Conservation (phyloP, 2,113 vertebrate species). For the Osmerus mordax region DNA sequence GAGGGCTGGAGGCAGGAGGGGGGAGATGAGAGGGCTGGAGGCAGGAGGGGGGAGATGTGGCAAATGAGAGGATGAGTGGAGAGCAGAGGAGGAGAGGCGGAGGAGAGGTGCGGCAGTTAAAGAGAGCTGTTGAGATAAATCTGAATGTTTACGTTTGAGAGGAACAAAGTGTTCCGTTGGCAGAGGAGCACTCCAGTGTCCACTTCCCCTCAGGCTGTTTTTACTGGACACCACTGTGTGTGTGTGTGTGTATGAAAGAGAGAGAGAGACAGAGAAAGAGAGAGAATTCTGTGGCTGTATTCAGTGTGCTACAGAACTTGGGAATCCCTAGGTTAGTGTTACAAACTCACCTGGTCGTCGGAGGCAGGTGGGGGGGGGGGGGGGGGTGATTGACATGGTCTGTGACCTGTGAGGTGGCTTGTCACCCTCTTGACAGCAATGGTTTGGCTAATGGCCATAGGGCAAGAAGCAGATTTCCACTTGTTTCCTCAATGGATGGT, state of each 20-base stretch:
- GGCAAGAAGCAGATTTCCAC: no score
- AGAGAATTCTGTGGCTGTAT: neutral
- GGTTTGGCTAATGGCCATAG: no score
- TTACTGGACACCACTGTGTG: constrained; percentile 42
- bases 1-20: no score
- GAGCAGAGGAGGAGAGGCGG: constrained; percentile 25
- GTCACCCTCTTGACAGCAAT: no score
- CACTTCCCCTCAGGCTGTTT: constrained; percentile 56
- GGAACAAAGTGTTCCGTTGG: constrained; percentile 75
- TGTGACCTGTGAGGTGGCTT: neutral
- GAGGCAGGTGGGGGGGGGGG: neutral
- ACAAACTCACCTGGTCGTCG: neutral
- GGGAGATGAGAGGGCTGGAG: no score
- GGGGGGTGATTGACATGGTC: neutral
- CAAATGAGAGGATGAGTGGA: neutral
- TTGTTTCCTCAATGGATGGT: neutral
- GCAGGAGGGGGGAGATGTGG: neutral
- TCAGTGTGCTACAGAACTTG: no score
- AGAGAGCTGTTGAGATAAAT: constrained; percentile 73
- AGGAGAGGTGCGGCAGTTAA: constrained; percentile 53
- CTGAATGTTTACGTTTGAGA: constrained; percentile 72
- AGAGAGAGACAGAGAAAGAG: neutral
- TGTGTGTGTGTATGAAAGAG: constrained; percentile 15
- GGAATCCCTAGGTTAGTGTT: neutral
- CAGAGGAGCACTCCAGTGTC: constrained; percentile 66